A percentile compares a stretch with the other conserved stretches of the same genome.
Conservation (phyloP, 2,113 vertebrate genomes). For the Serilophus lunatus region DNA sequence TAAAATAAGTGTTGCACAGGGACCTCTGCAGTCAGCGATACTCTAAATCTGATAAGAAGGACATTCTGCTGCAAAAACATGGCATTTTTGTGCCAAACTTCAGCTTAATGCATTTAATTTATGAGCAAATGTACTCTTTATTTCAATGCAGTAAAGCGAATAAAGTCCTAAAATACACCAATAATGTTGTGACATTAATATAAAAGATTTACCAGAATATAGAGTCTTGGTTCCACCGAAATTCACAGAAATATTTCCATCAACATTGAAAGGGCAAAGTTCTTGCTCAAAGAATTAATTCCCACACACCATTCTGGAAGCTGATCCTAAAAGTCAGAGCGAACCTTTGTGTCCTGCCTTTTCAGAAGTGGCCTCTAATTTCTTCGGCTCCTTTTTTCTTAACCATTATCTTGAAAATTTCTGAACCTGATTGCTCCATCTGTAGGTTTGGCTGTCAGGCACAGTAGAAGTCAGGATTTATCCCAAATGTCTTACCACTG, state of each 20-base stretch:
- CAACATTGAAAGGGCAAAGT: neutral
- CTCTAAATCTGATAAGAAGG: neutral
- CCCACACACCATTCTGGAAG: neutral
- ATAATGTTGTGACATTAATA: neutral
- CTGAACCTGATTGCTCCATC: neutral
- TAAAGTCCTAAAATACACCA: neutral
- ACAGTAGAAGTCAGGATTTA: neutral
- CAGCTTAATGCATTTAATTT: neutral
- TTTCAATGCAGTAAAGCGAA: neutral
- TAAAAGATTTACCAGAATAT: neutral
- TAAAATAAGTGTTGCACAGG: conserved; percentile 29
- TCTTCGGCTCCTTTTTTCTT: neutral
- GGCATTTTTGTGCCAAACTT: neutral
- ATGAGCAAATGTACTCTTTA: neutral
- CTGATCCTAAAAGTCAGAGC: neutral
- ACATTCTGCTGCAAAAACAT: neutral
- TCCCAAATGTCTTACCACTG: neutral
- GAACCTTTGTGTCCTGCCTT: neutral
- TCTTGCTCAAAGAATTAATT: neutral
- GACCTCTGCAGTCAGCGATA: conserved; percentile 13
- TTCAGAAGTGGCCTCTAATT: neutral
- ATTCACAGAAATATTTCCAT: neutral
- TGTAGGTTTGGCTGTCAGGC: neutral
- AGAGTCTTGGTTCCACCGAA: neutral
- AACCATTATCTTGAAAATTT: neutral